A percentile compares a stretch with the other conserved stretches of the same genome.
Conservation (phyloP, 2,888 invertebrate species). For the Drosophila diplacantha region DNA sequence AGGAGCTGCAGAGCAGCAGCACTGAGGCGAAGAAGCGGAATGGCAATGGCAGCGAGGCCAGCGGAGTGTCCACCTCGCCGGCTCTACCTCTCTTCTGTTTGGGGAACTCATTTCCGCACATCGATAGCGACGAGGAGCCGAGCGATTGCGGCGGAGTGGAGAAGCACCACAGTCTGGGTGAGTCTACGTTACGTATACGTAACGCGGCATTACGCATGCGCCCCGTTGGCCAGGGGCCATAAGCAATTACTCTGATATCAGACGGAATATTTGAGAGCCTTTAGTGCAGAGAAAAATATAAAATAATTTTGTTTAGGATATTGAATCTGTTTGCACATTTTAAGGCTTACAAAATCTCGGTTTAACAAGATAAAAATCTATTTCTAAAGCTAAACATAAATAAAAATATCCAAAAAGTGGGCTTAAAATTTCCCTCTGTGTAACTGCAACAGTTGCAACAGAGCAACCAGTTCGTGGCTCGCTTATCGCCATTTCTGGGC, state of each 20-base stretch:
- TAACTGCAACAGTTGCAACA: constrained; percentile 20
- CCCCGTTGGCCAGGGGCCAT: constrained; percentile 15
- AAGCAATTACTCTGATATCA: constrained; percentile 28
- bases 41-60: constrained; percentile 26
- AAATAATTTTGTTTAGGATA: background rate
- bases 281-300: constrained; percentile 1
- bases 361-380: background rate
- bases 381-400: background rate
- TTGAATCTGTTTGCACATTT: accelerated
- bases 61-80: constrained; percentile 69
- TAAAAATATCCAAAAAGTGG: no score
- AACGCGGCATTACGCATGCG: constrained; percentile 65
- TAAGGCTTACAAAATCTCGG: background rate
- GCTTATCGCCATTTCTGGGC: constrained; percentile 60
- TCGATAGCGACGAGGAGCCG: constrained; percentile 85
- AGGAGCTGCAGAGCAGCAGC: constrained; percentile 55
- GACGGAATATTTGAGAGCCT: constrained; percentile 8
- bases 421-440: constrained; percentile 2
- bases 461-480: constrained; percentile 31
- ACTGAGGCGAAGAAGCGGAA: constrained; percentile 29
- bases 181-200: constrained; percentile 54
- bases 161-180: constrained; percentile 41
- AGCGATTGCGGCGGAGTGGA: constrained; percentile 61
- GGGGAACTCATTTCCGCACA: constrained; percentile 84
- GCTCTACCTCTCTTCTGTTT: constrained; percentile 81